Conservation (phyloP, 2,888 invertebrate species). For the Matsumyia berberina region DNA sequence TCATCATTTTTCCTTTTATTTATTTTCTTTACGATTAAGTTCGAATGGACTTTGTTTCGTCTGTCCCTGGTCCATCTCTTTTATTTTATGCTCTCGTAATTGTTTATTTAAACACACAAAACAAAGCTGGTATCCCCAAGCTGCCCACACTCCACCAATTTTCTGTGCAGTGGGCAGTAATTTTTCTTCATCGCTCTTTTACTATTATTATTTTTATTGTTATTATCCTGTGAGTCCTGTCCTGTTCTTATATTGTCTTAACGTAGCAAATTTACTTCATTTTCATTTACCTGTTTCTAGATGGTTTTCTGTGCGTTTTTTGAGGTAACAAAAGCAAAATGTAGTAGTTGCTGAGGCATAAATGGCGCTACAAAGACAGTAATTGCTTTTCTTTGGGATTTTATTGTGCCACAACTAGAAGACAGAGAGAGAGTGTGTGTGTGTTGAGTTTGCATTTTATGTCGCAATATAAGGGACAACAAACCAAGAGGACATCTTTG, state of each 20-base stretch:
- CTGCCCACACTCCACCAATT: slow-evolving; percentile 34
- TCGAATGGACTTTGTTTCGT: slow-evolving; percentile 57
- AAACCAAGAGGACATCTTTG: not conserved
- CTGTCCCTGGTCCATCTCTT: not conserved
- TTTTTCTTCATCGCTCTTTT: slow-evolving; percentile 23
- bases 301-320: not conserved
- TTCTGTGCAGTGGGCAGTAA: slow-evolving; percentile 57
- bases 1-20: slow-evolving; percentile 46
- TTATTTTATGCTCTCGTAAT: slow-evolving; percentile 57
- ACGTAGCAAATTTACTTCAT: slow-evolving; percentile 35
- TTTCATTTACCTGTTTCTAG: slow-evolving; percentile 19
- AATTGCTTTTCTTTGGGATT: slow-evolving; percentile 65
- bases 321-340: slow-evolving; percentile 43
- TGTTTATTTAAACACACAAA: slow-evolving; percentile 66
- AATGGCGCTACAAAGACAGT: slow-evolving; percentile 53
- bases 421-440: slow-evolving; percentile 26
- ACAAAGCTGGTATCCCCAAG: not conserved
- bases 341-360: slow-evolving; percentile 22
- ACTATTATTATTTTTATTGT: slow-evolving; percentile 30
- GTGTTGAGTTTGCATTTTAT: slow-evolving; percentile 56
- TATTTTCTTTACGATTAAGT: slow-evolving; percentile 63
- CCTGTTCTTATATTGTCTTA: slow-evolving; percentile 56
- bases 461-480: slow-evolving; percentile 37
- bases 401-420: slow-evolving; percentile 4
- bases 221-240: slow-evolving; percentile 30